A percentile compares a stretch with the other conserved stretches of the same genome.
phyloP scores from a whole-genome alignment of 2,797 vertebrate species.

The Coregonus suidteri region DNA sequence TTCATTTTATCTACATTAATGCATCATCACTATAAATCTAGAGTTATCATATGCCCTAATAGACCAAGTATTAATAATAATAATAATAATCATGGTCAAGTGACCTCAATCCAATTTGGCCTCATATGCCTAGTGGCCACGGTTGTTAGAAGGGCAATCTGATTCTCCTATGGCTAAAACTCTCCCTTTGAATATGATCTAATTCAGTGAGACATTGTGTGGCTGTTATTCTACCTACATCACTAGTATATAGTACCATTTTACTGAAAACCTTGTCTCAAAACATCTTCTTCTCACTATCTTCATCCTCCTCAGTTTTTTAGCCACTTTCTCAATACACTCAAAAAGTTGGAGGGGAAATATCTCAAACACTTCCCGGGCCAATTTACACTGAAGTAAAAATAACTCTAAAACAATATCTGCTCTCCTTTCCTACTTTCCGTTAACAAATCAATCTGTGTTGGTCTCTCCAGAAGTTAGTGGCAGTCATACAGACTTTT shows the following conservation, averaged over 20 bases:
- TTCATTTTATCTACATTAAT: conserved; percentile 45
- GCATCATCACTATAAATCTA: conserved; percentile 52
- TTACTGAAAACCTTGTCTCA: conserved; percentile 30
- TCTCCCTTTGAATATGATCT: conserved; percentile 39
- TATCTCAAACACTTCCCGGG: no score
- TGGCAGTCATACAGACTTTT: conserved; percentile 71
- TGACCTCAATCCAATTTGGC: conserved; percentile 73
- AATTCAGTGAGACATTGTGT: conserved; percentile 24
- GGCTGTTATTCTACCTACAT: conserved; percentile 24
- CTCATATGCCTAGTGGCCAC: conserved; percentile 66
- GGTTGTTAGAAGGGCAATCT: conserved; percentile 72
- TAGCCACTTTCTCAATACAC: no score
- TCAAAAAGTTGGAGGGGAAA: conserved; percentile 39
- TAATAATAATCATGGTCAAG: conserved; percentile 62
- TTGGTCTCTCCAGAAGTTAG: conserved; percentile 64
- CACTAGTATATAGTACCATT: conserved; percentile 17
- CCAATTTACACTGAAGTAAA: conserved; percentile 45
- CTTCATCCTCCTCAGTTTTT: conserved; percentile 25
- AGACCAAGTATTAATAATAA: conserved; percentile 7
- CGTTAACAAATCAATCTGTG: conserved; percentile 64
- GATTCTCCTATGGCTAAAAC: conserved; percentile 47
- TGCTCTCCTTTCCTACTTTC: conserved; percentile 25
- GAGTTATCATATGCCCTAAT: conserved; percentile 48
- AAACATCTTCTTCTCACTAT: conserved; percentile 35
- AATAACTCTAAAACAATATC: conserved; percentile 63